Base-by-base conservation (phyloP, 1,140 invertebrate species). In the Macrobrachium rosenbergii region DNA sequence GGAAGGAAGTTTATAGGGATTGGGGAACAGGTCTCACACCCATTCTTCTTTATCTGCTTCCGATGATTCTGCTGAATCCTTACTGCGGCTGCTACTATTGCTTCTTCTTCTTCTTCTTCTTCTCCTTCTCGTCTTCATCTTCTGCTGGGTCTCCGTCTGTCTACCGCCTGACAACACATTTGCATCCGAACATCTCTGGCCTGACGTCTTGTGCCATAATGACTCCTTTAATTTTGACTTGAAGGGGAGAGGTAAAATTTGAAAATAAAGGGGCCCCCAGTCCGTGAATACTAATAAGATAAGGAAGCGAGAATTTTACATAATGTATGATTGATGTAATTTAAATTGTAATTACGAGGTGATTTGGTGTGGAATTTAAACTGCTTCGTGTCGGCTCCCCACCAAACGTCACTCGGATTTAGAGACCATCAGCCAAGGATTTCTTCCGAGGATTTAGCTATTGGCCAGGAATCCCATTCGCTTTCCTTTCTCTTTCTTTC, bases 251-350 rank as follows among this genome's bases (percentile, higher is more conserved):
- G 82, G 73, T 83, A 83, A 83, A 83, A 83, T 83, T 45, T 77
- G 82, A 83, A 83, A 83, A 83, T 83, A 83, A 83, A 83, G 73
- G 45, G 82, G 84, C 43, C 77, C 19, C 67, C 62, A 81, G 77
- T 81, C 84, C 23, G 77, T 89, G 88, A 89, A 89, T 89, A 89
- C 88, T 89, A 89, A 89, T 89, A 75, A 89, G 88, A 89, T 89
- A 89, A 89, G 88, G 88, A 89, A 85, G 88, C 72, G 88, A 83
- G 79, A 82, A 82, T 89, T 89, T 89, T 89, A 89, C 88, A 89
- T 89, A 89, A 89, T 89, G 88, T 89, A 82, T 89, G 88, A 89
- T 89, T 89, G 88, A 89, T 89, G 88, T 86, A 89, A 89, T 89
- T 89, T 89, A 89, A 89, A 89, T 85, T 86, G 88, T 89, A 89